These are phyloP conservation scores for Pampusana beccarii DNA, from an alignment of 2,113 vertebrate species.

Conservation along the genomic window DNA sequence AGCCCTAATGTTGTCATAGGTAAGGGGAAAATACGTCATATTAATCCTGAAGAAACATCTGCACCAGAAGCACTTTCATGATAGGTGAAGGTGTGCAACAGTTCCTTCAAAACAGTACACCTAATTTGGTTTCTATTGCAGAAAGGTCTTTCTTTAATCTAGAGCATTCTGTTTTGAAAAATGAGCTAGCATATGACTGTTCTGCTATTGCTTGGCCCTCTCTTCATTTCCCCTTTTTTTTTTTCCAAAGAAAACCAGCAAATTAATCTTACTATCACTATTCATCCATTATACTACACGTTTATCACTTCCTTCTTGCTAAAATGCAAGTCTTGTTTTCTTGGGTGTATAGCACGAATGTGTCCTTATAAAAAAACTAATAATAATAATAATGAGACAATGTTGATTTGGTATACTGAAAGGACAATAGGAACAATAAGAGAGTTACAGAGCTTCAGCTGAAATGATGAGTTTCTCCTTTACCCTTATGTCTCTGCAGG, in stretches of 20 bases:
- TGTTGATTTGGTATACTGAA: neutral
- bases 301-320: neutral
- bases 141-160: neutral
- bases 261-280: neutral
- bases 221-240: neutral
- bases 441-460: neutral
- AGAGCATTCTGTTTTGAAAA: neutral
- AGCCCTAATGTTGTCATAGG: neutral
- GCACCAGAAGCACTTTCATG: neutral
- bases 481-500: slow-evolving; percentile 9
- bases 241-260: neutral
- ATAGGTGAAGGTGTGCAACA: neutral
- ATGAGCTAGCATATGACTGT: neutral
- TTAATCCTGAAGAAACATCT: neutral
- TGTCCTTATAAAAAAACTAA: neutral
- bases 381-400: neutral
- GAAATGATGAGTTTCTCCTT: slow-evolving; percentile 36
- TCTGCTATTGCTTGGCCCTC: neutral
- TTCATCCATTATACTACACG: neutral
- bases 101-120: neutral
- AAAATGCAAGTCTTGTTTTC: neutral
- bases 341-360: neutral
- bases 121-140: neutral
- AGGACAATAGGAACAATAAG: neutral
- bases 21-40: neutral